phyloP scores from a whole-genome alignment of 2,113 vertebrate genomes.

The Percina caprodes region DNA sequence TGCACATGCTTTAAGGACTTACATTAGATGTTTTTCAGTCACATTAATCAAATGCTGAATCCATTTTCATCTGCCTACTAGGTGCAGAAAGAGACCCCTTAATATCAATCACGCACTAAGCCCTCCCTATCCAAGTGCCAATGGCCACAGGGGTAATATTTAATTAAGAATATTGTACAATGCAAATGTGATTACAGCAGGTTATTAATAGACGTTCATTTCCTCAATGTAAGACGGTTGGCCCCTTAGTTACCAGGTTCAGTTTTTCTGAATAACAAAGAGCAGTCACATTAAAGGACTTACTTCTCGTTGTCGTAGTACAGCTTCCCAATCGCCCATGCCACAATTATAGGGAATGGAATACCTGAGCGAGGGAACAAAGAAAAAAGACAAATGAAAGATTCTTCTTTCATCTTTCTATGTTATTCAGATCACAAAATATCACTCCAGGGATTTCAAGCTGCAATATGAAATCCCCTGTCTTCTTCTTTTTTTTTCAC shows the following conservation, averaged over 20 bases:
- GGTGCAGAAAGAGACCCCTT: conserved; percentile 2
- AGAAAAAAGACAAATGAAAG: conserved; percentile 22
- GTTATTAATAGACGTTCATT: conserved; percentile 62
- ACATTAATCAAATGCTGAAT: background rate
- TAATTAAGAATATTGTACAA: conserved; percentile 37
- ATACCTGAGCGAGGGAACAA: conserved; percentile 84
- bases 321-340: conserved; percentile 94
- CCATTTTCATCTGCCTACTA: conserved; percentile 4
- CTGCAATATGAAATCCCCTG: conserved; percentile 30
- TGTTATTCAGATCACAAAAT: conserved; percentile 13
- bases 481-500: conserved; percentile 4
- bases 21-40: background rate
- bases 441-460: conserved; percentile 48
- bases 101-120: conserved; percentile 2
- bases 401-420: conserved; percentile 5
- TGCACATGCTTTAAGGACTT: background rate
- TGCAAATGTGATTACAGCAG: conserved; percentile 55
- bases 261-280: conserved; percentile 8
- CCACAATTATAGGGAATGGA: conserved; percentile 93
- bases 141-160: background rate
- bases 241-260: conserved; percentile 22
- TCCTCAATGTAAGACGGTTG: conserved; percentile 28
- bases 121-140: background rate
- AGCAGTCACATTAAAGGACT: conserved; percentile 63
- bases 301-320: conserved; percentile 97